Base-by-base conservation (phyloP, 2,113 vertebrate genomes). In the Bostrychus sinensis region DNA sequence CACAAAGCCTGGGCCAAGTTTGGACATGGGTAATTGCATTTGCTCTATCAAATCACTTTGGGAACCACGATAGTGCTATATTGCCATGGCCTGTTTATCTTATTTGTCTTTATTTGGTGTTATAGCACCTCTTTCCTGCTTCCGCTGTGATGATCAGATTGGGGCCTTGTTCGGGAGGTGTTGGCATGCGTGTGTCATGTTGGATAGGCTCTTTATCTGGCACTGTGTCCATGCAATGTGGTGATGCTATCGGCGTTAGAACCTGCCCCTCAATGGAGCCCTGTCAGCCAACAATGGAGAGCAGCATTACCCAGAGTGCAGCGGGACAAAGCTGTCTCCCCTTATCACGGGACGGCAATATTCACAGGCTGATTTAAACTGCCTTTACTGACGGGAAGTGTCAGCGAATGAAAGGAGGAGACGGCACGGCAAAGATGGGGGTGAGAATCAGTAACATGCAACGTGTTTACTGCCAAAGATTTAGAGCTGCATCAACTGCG, bases 241-340 rank as follows among this genome's bases (percentile, higher is more conserved):
- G 66, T 34, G 90, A 93, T 91, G 84, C 82, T 93, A 92, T 93
- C 91, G 19, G 72, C 1, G 9, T 66, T 82, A 83, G 88, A 80
- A 83, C 82, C 81, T 68, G 74, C 78, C 81, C 77, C 84, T 92
- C 82, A 88, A 84, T 77, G 75, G 87, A 86, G 72, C 62, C 70
- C 86, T 90, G 88, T 90, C 89, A 91, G 81, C 72, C 84, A 84
- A 91, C 89, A 91, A 91, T 87, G 74, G 79, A 63, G 80, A 72
- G 81, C 80, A 72, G 77, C 85, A 88, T 89, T 89, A 90, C 88
- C 90, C 85, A 84, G 86, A 87, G 85, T 86, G 70, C 84, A 88
- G 72, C 56, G 57, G 88, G 80, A 89, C 86, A 90, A 86, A 85
- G 77, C 61, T 55, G 20, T 32, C 72, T 74, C 30, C 57, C 72